Percentiles rank a stretch among this genome's conserved stretches.
Evolutionary conservation across 2,888 invertebrate genomes (phyloP).

Genomic region (Drosophila robusta): DNA sequence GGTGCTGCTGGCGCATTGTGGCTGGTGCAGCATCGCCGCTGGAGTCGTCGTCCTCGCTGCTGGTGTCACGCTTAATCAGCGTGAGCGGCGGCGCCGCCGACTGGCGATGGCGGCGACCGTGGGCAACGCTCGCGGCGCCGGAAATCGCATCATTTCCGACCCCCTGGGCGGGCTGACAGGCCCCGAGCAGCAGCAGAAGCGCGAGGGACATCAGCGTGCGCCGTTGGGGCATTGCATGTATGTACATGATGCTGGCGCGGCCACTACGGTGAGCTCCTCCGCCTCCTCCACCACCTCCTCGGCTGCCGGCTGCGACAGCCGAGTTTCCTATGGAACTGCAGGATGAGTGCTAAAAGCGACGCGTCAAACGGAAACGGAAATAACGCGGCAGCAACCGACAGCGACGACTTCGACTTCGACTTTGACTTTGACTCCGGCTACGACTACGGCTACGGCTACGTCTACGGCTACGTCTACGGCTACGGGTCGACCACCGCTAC

Average conservation of each 20-base stretch:
- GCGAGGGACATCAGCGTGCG: conserved; percentile 9
- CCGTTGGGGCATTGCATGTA: conserved; percentile 18
- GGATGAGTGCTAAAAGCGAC: conserved; percentile 33
- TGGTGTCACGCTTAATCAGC: conserved; percentile 35
- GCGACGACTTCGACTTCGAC: not conserved
- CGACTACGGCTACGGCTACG: not conserved
- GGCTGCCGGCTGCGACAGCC: conserved; percentile 7
- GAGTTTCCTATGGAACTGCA: conserved; percentile 41
- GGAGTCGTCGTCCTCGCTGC: conserved; percentile 15
- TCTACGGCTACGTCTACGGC: no score
- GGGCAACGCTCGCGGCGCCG: conserved; percentile 28
- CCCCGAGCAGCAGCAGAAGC: conserved; percentile 20
- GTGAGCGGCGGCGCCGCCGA: conserved; percentile 20
- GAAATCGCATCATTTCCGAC: conserved; percentile 71
- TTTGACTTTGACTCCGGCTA: not conserved
- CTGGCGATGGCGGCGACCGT: conserved; percentile 22
- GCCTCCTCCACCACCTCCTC: no score
- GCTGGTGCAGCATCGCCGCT: not conserved
- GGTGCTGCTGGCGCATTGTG: conserved; percentile 7
- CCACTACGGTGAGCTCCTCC: conserved; percentile 24
- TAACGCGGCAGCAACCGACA: conserved; percentile 43
- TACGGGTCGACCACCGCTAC: no score
- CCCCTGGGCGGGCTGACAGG: conserved; percentile 17
- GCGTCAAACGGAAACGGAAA: conserved; percentile 53
- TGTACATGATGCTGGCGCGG: conserved; percentile 31